phyloP scores from a whole-genome alignment of 2,797 vertebrate genomes.

The Sebastes taczanowskii region DNA sequence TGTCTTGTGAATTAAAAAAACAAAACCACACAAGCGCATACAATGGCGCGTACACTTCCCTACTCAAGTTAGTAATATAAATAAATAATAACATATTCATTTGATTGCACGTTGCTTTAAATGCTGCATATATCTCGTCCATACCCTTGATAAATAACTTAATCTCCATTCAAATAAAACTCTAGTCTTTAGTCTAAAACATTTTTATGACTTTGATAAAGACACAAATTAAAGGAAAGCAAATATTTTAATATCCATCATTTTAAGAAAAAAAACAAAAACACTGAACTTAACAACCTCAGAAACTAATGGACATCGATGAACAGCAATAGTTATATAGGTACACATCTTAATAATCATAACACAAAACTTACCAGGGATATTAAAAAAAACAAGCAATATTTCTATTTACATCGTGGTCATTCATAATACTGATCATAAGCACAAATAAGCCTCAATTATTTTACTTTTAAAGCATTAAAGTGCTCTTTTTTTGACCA shows the following conservation, averaged over 20 bases:
- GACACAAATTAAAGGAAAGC: conserved; percentile 5
- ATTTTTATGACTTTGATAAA: conserved; percentile 14
- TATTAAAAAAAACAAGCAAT: conserved; percentile 72
- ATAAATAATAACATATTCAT: neutral
- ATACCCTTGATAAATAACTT: neutral
- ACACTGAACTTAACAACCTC: conserved; percentile 64
- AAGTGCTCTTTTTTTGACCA: conserved; percentile 79
- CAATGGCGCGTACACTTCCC: neutral
- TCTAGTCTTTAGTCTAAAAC: neutral
- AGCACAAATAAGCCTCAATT: conserved; percentile 63
- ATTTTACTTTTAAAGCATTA: conserved; percentile 73
- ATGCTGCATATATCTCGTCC: neutral
- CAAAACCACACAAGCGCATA: too few species aligned
- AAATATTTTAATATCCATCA: conserved; percentile 67
- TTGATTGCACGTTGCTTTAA: neutral
- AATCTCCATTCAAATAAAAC: neutral
- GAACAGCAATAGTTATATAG: conserved; percentile 61
- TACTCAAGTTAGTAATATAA: neutral
- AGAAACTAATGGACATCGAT: conserved; percentile 58
- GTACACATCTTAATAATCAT: conserved; percentile 58
- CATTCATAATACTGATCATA: conserved; percentile 85
- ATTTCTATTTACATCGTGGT: conserved; percentile 69
- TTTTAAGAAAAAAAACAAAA: conserved; percentile 45
- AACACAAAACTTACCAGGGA: conserved; percentile 70
- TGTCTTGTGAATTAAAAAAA: too few species aligned